Evolutionary conservation across 1,140 invertebrate species (phyloP), one percentile per base, ranked within the genome.

Genomic region (Drusus annulatus): DNA sequence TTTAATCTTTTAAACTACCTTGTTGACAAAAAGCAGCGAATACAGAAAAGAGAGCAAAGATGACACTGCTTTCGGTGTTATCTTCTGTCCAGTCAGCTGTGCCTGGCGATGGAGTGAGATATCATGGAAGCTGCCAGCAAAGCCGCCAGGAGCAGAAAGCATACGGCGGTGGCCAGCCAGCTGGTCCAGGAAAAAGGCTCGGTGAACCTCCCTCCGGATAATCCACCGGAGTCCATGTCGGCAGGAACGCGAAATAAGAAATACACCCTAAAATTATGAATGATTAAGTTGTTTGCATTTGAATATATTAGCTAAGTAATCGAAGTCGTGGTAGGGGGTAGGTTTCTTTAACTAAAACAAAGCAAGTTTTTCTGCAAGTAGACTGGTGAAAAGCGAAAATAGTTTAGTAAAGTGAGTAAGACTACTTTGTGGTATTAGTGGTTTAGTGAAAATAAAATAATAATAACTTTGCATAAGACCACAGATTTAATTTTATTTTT

Each of bases 1-100:
- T 36, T 7, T 6, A 36, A 6, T 36, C 6, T 7, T 7, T 7
- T 8, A 7, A 36, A 13, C 13, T 28, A 82, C 81, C 81, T 71
- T 82, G 78, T 76, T 82, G 81, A 77, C 81, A 82, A 23, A 79
- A 60, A 19, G 81, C 81, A 28, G 77, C 81, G 50, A 82, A 76
- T 15, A 79, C 78, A 19, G 58, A 62, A n/a, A 82, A 79, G 7
- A 68, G 1, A 8, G 76, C 65, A 51, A 25, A 77, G 16, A n/a
- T 10, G n/a, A 77, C 13, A 13, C 15, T 1, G 17, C 19, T 62
- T 28, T 16, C n/a, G 16, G 25, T 19, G 5, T 62, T 21, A 0
- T 17, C 25, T 8, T 74, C 51, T 13, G 23, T 8, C 21, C 69
- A 56, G n/a, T 31, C 65, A 0, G n/a, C 54, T 76, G 65, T 31